Evolutionary conservation across 1,140 invertebrate species (phyloP).

Genomic region (Lepidurus packardi): DNA sequence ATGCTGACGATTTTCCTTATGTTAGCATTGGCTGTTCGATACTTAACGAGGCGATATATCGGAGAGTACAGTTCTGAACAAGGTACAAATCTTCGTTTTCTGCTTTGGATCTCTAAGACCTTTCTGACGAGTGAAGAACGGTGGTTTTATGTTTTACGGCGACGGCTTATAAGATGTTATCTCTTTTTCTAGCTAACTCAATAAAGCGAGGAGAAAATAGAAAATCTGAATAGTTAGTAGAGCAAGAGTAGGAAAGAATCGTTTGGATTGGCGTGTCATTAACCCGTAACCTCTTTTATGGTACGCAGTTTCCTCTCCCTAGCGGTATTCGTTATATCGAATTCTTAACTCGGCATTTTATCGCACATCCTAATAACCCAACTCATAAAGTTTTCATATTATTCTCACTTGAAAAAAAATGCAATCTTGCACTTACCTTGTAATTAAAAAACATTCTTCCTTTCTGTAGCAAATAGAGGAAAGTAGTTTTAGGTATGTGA

Average conservation of each 20-base stretch:
- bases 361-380: neutral
- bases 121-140: neutral
- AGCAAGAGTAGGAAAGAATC: no score
- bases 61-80: constrained; percentile 89
- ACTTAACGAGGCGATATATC: constrained; percentile 81
- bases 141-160: no score
- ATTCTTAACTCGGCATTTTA: neutral
- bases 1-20: constrained; percentile 35
- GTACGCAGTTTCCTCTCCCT: neutral
- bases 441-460: neutral
- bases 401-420: no score
- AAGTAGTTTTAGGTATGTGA: no score
- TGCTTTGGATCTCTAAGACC: neutral
- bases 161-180: no score
- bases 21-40: constrained; percentile 78
- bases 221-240: no score
- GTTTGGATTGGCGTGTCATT: neutral
- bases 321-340: neutral
- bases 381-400: neutral
- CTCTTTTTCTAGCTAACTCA: neutral
- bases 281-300: constrained; percentile 21
- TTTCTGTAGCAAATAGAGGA: neutral
- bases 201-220: neutral
- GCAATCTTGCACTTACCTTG: no score
- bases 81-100: constrained; percentile 52